Evolutionary conservation across 2,113 vertebrate genomes (phyloP), one percentile per base, ranked within the genome.

Genomic region (Caranx melampygus): DNA sequence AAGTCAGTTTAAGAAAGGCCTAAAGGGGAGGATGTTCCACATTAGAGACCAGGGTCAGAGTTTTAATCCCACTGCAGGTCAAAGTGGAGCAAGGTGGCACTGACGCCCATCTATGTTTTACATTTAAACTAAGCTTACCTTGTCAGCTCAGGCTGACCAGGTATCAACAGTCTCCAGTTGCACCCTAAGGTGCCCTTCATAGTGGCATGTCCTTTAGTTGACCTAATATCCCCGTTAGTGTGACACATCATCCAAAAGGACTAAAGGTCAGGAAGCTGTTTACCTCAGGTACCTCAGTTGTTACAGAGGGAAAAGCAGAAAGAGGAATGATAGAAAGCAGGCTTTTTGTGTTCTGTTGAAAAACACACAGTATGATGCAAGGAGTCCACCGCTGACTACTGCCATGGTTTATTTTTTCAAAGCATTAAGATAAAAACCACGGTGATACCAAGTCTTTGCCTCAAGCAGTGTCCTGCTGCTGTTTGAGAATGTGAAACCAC

Each of bases 401-500:
- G 84, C 68, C 60, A 60, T 6, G 51, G 72, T 84, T 64, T 81
- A 72, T 89, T 77, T 85, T 87, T 89, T 78, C 26, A 78, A 54
- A 75, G 82, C 66, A 72, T 83, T 75, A 72, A 78, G 79, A 90
- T 71, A 67, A 74, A 87, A 91, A 83, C 37, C 85, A 80, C 40
- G 45, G 61, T 87, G 72, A 87, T 79, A 81, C 73, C 3, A 62
- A 26, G 49, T 55, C 12, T 79, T 78, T 52, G 68, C 79, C 81
- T 72, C 0, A 0, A 83, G 90, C 78, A 6, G 75, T 68, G 73
- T 89, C 84, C 79, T 77, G 79, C 81, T 75, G 83, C 76, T 64
- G 73, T 54, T 65, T 3, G 59, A 86, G 62, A 88, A 89, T 82
- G 73, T 87, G 77, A 91, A 89, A 84, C 51, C 79, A 84, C 85